Conservation (phyloP, 2,888 invertebrate genomes). For the Orthosia gothica region DNA sequence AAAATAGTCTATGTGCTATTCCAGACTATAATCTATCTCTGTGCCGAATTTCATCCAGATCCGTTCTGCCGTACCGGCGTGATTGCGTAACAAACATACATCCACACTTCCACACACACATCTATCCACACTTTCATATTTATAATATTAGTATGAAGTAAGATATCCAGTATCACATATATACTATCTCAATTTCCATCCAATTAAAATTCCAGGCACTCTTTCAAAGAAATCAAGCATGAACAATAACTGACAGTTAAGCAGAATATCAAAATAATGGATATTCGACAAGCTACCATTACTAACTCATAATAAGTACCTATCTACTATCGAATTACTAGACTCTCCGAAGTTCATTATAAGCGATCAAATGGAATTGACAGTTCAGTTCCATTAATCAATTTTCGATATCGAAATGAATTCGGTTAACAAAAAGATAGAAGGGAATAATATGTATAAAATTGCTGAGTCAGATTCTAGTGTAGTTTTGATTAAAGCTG, state of each 20-base stretch:
- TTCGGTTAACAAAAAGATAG: constrained; percentile 12
- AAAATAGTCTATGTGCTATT: too few species aligned
- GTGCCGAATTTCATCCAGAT: too few species aligned
- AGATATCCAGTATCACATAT: too few species aligned
- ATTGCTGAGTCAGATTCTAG: neutral
- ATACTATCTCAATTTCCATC: neutral
- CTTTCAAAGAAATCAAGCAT: constrained; percentile 4
- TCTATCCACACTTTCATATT: too few species aligned
- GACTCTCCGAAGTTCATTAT: constrained; percentile 16
- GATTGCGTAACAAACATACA: too few species aligned
- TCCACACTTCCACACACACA: too few species aligned
- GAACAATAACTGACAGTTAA: neutral
- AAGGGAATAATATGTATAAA: constrained; percentile 5
- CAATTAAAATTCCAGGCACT: neutral
- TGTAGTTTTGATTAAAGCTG: constrained; percentile 22
- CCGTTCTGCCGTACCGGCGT: too few species aligned
- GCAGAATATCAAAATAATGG: constrained; percentile 30
- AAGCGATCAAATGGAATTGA: constrained; percentile 27
- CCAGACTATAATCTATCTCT: too few species aligned
- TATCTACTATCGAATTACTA: constrained; percentile 23
- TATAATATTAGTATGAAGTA: too few species aligned
- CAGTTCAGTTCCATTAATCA: constrained; percentile 42
- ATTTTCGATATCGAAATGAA: constrained; percentile 23
- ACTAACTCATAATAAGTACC: constrained; percentile 8
- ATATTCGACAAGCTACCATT: constrained; percentile 19